Evolutionary conservation across 2,888 invertebrate species (phyloP), one percentile per base, ranked within the genome.

Genomic region (Limulus polyphemus): DNA sequence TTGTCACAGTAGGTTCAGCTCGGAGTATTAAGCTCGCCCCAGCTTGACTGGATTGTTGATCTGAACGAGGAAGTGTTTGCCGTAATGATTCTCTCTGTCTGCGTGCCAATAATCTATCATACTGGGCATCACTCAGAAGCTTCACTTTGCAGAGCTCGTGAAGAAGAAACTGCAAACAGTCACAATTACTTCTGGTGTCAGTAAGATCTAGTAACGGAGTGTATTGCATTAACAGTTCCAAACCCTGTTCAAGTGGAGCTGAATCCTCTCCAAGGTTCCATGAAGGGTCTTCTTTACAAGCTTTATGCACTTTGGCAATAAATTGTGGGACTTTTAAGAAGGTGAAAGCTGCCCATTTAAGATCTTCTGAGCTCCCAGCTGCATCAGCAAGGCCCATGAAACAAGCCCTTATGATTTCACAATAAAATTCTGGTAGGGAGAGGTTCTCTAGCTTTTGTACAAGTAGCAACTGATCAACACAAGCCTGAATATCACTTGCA

Each of bases 321-420:
- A 72, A 60, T 57, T 69, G 70, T 11, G 71, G 71, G 58, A 94
- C 84, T 80, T 94, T 94, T 11, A 95, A 81, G 74, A 93, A 94
- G 0, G 90, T 89, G 74, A 94, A 93, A 11, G 94, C 92, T 13
- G 91, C 90, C 92, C 94, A 94, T 71, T 91, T 84, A 7, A 91
- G 86, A 16, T 64, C 57, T 70, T 88, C 87, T 11, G 86, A 83
- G 55, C 87, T 87, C 69, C 87, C 88, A 59, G 86, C 85, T 0
- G 87, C 87, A 76, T 92, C 90, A 72, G 90, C 87, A 7, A 95
- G 77, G n/a, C 90, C 90, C 72, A 94, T 84, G 63, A 94, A 84
- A 72, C 91, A 90, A 0, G 91, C 89, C 67, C 93, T 81, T 70
- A 94, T 87, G 48, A 95, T 81, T 80, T 95, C 94, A 74, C 88